phyloP scores from a whole-genome alignment of 2,888 invertebrate genomes.

The Globia sparganii region DNA sequence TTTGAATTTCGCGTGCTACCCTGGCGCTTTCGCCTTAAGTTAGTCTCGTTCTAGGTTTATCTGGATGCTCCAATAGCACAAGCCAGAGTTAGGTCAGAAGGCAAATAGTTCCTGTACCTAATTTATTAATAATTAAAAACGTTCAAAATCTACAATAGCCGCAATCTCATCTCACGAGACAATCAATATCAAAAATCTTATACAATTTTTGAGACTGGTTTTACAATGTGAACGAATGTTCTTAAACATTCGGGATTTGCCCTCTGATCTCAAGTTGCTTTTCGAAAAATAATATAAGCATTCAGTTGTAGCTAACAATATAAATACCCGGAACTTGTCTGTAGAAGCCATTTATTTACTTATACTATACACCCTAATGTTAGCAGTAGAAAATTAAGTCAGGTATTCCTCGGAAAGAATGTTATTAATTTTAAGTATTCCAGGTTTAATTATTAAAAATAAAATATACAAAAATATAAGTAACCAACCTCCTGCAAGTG shows the following conservation, averaged over 20 bases:
- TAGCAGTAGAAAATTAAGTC: no score
- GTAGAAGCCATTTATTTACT: neutral
- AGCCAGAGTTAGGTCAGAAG: neutral
- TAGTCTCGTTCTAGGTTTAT: neutral
- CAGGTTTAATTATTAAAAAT: constrained; percentile 21
- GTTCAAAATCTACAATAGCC: neutral
- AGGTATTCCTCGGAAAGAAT: neutral
- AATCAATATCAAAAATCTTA: neutral
- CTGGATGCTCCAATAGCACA: neutral
- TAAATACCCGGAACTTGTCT: neutral
- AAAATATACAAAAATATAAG: constrained; percentile 62
- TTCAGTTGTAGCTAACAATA: neutral
- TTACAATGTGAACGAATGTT: neutral
- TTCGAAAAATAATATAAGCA: no score
- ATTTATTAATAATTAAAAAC: neutral
- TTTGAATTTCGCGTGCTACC: no score
- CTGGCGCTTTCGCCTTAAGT: no score
- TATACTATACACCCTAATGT: neutral
- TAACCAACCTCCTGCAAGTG: constrained; percentile 84
- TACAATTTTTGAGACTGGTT: no score
- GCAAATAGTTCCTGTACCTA: neutral
- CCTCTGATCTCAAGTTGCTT: neutral
- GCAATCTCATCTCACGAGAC: neutral
- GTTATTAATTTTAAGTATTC: neutral
- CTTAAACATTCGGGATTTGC: neutral